Conservation (phyloP, 2,888 invertebrate genomes). For the Buathra laborator region DNA sequence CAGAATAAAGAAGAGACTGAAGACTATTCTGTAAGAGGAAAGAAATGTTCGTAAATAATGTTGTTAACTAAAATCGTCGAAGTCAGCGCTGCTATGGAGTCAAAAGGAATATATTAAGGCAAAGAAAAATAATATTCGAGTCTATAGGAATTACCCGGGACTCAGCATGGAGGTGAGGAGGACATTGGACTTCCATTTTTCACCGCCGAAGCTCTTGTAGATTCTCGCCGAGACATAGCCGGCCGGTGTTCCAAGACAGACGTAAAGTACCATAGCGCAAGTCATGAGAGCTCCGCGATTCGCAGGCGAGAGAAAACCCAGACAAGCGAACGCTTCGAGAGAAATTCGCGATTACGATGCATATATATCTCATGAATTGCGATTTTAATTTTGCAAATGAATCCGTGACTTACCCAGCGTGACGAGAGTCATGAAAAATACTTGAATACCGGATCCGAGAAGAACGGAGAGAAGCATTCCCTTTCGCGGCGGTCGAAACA, state of each 20-base stretch:
- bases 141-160: constrained; percentile 91
- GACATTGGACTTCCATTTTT: constrained; percentile 99
- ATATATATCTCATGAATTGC: constrained; percentile 19
- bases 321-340: constrained; percentile 95
- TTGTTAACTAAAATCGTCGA: background rate
- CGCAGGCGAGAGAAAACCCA: constrained; percentile 99
- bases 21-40: constrained; percentile 91
- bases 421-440: constrained; percentile 97
- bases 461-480: constrained; percentile 98
- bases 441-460: constrained; percentile 98
- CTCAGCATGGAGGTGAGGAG: constrained; percentile 98
- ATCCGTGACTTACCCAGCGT: constrained; percentile 89
- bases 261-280: constrained; percentile 98
- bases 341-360: background rate
- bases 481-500: constrained; percentile 97
- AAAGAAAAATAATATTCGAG: background rate
- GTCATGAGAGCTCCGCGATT: constrained; percentile 99
- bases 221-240: constrained; percentile 98
- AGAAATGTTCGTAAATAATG: background rate
- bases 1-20: constrained; percentile 98
- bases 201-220: constrained; percentile 99
- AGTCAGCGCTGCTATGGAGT: no score
- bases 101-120: background rate
- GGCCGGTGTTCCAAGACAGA: constrained; percentile 98
- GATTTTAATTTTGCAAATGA: background rate